Base-by-base conservation (phyloP, 35 echinoderm and acorn worm species). In the Hemicentrotus pulcherrimus region DNA sequence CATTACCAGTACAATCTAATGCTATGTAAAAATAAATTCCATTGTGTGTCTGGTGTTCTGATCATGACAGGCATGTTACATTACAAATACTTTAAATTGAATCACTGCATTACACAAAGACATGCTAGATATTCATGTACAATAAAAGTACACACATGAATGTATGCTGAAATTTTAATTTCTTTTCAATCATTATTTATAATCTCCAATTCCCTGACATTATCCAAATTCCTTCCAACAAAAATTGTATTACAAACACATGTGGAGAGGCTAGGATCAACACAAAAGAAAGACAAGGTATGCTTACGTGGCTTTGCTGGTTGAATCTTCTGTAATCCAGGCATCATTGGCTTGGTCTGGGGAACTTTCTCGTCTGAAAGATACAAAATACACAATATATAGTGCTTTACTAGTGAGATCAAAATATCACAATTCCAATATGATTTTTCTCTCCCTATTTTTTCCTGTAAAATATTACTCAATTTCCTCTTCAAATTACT, bases 241-340 rank as follows among this genome's bases (percentile, higher is more conserved):
- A 4, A 24, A 70, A 70, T 70, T 52, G 48, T 52, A 52, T 10
- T 52, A 41, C 35, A 59, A 5, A 78, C 19, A 18, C n/a, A n/a
- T n/a, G n/a, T 78, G 19, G 28, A 78, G 65, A 78, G 24, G 6
- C 19, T 78, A 22, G 2, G 24, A n/a, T 78, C 24, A 28, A 28
- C 24, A 28, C 22, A 78, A 78, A 78, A 28, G 19, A 78, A 70
- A 78, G 22, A 78, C 65, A 35, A 47, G 46, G 32, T 47, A 93
- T 5, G 22, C 91, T 93, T 58, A 93, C 91, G 91, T 93, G 15
- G 91, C n/a, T 58, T 93, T 13, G n/a, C 48, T 11, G 47, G 47
- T 47, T 90, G 88, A 93, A 46, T 58, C 91, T 93, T 93, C 48
- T 93, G 91, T 15, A 93, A 28, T 48, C 46, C 91, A 50, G 91